A percentile compares a stretch with the other conserved stretches of the same genome.
Conservation (phyloP, 2,113 vertebrate genomes). For the Zeus faber region DNA sequence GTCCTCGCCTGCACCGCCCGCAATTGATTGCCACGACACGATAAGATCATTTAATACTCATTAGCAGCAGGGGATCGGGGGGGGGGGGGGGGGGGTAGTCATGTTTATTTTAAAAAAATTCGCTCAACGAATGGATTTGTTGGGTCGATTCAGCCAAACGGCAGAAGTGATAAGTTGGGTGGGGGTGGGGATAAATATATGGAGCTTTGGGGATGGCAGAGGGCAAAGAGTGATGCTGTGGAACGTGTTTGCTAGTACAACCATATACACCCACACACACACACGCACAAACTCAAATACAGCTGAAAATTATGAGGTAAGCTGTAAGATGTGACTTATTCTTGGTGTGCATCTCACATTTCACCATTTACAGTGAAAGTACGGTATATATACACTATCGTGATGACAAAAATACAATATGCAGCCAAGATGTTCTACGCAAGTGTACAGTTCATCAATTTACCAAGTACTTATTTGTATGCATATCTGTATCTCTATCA, state of each 20-base stretch:
- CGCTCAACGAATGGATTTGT: conserved; percentile 32
- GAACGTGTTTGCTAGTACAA: conserved; percentile 18
- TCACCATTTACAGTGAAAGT: no score
- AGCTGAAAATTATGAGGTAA: not conserved
- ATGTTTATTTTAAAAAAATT: conserved; percentile 48
- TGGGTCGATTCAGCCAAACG: no score
- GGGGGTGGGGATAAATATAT: no score
- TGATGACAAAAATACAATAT: no score
- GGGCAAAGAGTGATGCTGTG: not conserved
- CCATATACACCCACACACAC: conserved; percentile 19
- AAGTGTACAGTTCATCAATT: no score
- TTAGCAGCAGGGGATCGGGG: conserved; percentile 20
- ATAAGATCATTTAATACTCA: conserved; percentile 70
- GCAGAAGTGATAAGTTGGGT: conserved; percentile 19
- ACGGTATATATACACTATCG: no score
- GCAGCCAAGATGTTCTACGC: no score
- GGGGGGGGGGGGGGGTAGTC: conserved; percentile 22
- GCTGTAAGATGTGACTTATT: no score
- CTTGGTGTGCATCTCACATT: no score
- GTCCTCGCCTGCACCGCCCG: conserved; percentile 29
- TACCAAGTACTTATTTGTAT: no score
- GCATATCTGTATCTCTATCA: no score
- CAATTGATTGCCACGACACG: conserved; percentile 52
- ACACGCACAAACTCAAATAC: conserved; percentile 2
- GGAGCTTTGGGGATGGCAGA: conserved; percentile 13